Base-by-base conservation (phyloP, 2,797 vertebrate genomes). In the Silurus aristotelis region DNA sequence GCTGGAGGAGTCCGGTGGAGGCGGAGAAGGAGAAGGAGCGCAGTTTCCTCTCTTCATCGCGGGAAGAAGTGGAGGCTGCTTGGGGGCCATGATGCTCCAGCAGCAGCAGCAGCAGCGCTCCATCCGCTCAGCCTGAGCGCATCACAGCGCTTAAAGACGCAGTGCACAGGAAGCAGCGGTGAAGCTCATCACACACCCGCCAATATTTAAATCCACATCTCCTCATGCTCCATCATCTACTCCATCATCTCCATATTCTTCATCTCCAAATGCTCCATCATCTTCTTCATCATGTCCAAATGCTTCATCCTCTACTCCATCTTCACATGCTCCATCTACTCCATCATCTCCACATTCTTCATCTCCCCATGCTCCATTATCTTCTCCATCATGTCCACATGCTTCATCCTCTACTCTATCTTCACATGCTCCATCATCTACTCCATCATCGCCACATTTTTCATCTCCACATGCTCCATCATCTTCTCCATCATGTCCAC, bases 61-160 rank as follows among this genome's bases (percentile, higher is more conserved):
- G 85, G 88, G 89, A 75, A 88, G 88, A 68, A 85, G 79, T 90
- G 90, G 88, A 87, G 90, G 92, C 90, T 76, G 92, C 73, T 89
- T 61, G 89, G 94, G 93, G 91, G 94, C 95, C 95, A 96, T 95
- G 94, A 92, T 92, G 93, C 89, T 91, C 90, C 88, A 88, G 68
- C 66, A 60, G 80, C 52, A 52, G 89, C 64, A 64, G 82, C 52
- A 52, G 56, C 63, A 20, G 92, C 92, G 89, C 93, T 90, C 90
- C 91, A 90, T 91, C 90, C 80, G 89, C 89, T 80, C 61, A 87
- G 87, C 70, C 87, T 12, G 79, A 89, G 90, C 89, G 86, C 92
- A 87, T 85, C 76, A 8, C 2, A 82, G 88, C 87, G 63, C 91
- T 95, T 95, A 96, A 96, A 96, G 95, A 93, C 92, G 86, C 94